Percentiles rank a stretch among this genome's conserved stretches.
These are phyloP conservation scores for Urocynchramus pylzowi DNA, from an alignment of 2,113 vertebrate species.

Conservation along the genomic window DNA sequence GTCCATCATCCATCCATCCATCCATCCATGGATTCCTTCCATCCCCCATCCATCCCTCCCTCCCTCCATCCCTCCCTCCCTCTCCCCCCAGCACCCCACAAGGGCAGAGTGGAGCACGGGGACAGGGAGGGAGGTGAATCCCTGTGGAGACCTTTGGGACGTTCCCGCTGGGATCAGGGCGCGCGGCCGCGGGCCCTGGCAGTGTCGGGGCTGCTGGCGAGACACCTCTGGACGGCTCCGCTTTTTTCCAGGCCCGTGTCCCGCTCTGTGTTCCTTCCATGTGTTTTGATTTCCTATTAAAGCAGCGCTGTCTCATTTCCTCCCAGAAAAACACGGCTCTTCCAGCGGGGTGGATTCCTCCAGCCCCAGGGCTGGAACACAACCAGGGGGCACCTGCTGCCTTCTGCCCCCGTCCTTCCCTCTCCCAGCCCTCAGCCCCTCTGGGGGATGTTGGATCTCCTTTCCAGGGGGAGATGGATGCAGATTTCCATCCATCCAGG, in stretches of 20 bases:
- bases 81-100: fast-evolving
- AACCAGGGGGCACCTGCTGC: not conserved
- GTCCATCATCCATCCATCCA: not conserved
- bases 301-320: slow-evolving; percentile 15
- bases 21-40: not conserved
- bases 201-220: not conserved
- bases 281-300: slow-evolving; percentile 57
- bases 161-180: not conserved
- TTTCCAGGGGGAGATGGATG: not conserved
- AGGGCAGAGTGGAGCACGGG: fast-evolving
- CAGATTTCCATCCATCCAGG: not conserved
- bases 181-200: slow-evolving; percentile 62
- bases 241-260: slow-evolving; percentile 46
- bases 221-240: not conserved
- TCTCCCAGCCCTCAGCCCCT: not conserved
- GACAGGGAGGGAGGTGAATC: not conserved
- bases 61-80: not conserved
- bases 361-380: not conserved
- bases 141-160: fast-evolving
- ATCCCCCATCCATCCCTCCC: no score
- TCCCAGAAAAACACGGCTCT: slow-evolving; percentile 34
- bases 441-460: not conserved
- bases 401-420: not conserved
- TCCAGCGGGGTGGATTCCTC: not conserved
- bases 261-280: not conserved